Evolutionary conservation across 2,888 invertebrate species (phyloP).

Genomic region (Pammene fasciana): DNA sequence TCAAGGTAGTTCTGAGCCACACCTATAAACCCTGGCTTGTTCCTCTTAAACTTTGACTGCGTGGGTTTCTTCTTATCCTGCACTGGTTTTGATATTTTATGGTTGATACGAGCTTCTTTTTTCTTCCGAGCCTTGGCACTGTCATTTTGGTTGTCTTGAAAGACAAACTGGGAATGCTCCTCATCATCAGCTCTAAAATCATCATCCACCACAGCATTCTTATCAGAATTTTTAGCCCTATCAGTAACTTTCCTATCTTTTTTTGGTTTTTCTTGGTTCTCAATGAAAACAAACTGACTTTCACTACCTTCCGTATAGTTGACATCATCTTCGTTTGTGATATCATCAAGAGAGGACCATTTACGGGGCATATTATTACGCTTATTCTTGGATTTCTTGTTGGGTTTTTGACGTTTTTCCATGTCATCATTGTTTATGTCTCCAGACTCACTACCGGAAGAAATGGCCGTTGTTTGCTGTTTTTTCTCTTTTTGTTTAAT

Average conservation of each 20-base stretch:
- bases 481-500: slow-evolving; percentile 73
- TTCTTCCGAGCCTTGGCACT: slow-evolving; percentile 70
- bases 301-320: slow-evolving; percentile 63
- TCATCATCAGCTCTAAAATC: slow-evolving; percentile 67
- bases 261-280: slow-evolving; percentile 74
- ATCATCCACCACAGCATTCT: slow-evolving; percentile 58
- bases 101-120: slow-evolving; percentile 74
- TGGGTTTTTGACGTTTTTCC: slow-evolving; percentile 70
- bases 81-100: slow-evolving; percentile 64
- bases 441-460: slow-evolving; percentile 80
- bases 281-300: slow-evolving; percentile 78
- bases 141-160: slow-evolving; percentile 69
- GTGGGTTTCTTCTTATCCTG: slow-evolving; percentile 78
- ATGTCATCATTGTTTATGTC: slow-evolving; percentile 73
- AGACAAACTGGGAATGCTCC: slow-evolving; percentile 63
- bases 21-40: slow-evolving; percentile 75
- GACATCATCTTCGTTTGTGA: slow-evolving; percentile 71
- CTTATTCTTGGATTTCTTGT: slow-evolving; percentile 75
- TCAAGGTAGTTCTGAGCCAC: slow-evolving; percentile 75
- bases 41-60: slow-evolving; percentile 69
- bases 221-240: slow-evolving; percentile 62
- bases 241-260: slow-evolving; percentile 69
- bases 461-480: slow-evolving; percentile 64
- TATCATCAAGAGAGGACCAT: slow-evolving; percentile 85
- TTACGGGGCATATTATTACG: slow-evolving; percentile 76